Percentiles rank a stretch among this genome's conserved stretches.
These are phyloP conservation scores for Bombus fervidus DNA, from an alignment of 1,140 invertebrate genomes.

Conservation along the genomic window DNA sequence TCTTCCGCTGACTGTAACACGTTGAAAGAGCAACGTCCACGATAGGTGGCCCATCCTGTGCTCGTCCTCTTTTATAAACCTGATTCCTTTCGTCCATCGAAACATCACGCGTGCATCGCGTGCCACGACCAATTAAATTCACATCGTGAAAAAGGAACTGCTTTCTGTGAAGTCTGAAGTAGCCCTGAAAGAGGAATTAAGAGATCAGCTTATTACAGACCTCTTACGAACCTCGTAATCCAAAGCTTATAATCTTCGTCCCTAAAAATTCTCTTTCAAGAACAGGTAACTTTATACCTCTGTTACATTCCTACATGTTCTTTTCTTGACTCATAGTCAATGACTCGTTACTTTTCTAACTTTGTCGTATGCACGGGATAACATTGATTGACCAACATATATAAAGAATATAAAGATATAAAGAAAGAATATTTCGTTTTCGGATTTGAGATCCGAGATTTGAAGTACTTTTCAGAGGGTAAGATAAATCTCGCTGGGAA, in stretches of 20 bases:
- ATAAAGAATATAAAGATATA: not conserved
- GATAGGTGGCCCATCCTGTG: not conserved
- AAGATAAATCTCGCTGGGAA: conserved; percentile 2
- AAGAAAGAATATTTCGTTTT: not conserved
- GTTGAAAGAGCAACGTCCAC: conserved; percentile 49
- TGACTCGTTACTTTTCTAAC: not conserved
- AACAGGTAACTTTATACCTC: not conserved
- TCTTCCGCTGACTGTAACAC: conserved; percentile 40
- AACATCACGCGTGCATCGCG: conserved; percentile 15
- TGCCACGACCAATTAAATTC: conserved; percentile 30
- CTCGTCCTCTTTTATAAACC: conserved; percentile 35
- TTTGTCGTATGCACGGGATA: too few species aligned
- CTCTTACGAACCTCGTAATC: not conserved
- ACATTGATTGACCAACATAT: too few species aligned
- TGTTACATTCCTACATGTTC: too few species aligned
- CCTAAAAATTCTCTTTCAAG: not conserved
- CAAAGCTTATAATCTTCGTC: not conserved
- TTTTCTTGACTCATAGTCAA: not conserved
- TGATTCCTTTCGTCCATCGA: conserved; percentile 21
- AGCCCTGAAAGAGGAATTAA: not conserved
- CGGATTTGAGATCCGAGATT: too few species aligned
- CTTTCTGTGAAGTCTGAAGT: not conserved
- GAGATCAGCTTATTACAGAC: not conserved
- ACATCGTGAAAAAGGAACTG: not conserved
- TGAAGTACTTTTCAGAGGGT: too few species aligned